Conservation (phyloP, 2,888 invertebrate genomes). For the Cheilosia variabilis region DNA sequence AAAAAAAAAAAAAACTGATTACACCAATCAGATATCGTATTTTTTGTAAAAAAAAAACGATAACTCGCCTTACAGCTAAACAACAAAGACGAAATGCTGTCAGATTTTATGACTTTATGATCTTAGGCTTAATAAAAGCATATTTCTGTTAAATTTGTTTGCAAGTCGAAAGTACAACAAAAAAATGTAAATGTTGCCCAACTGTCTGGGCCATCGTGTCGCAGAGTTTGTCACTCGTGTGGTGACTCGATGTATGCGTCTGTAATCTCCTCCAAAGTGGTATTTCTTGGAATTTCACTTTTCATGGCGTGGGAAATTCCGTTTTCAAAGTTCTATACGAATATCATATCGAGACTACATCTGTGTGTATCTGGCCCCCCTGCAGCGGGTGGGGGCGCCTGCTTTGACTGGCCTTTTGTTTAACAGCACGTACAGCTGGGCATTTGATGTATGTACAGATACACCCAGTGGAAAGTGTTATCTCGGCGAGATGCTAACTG, state of each 20-base stretch:
- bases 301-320: conserved; percentile 65
- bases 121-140: conserved; percentile 19
- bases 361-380: conserved; percentile 24
- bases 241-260: conserved; percentile 43
- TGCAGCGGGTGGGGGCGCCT: conserved; percentile 34
- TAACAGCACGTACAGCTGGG: conserved; percentile 40
- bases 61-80: conserved; percentile 14
- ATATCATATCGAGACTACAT: not conserved
- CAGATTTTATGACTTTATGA: conserved; percentile 46
- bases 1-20: conserved; percentile 18
- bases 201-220: conserved; percentile 52
- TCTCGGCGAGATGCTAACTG: conserved; percentile 46
- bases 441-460: conserved; percentile 3
- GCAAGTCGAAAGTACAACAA: conserved; percentile 39
- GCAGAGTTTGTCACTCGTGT: conserved; percentile 28
- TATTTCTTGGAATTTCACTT: conserved; percentile 66
- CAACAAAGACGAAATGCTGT: conserved; percentile 5
- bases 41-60: not conserved
- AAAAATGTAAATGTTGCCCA: conserved; percentile 61
- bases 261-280: conserved; percentile 57
- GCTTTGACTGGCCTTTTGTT: conserved; percentile 15
- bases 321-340: conserved; percentile 44
- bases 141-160: conserved; percentile 32
- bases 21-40: not conserved
- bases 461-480: conserved; percentile 27